Base-by-base conservation (phyloP, 2,888 invertebrate species). In the Iselma pallidipennis region DNA sequence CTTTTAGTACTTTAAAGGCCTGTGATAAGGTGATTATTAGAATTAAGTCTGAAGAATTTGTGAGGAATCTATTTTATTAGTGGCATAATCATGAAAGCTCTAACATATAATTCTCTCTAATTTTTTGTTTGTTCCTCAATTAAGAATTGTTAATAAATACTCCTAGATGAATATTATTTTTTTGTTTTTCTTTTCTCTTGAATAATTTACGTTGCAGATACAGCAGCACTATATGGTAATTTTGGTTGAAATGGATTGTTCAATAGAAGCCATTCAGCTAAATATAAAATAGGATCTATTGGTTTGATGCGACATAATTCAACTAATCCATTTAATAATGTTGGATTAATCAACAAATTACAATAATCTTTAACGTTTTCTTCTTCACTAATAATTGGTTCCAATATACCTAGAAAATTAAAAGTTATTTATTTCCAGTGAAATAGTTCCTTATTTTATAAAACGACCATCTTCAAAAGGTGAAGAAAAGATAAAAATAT, bases 231-330 rank as follows among this genome's bases (percentile, higher is more conserved):
- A 51, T 82, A 74, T 33, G 81, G 78, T 59, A 82, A 75, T 69
- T 79, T 83, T 0, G 90, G 91, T 75, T 88, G 89, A 76, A 90
- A 90, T 3, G 91, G 91, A 82, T 94, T 93, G 78, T 92, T 88
- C 45, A 84, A 80, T 5, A 89, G 81, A 42, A 95, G 81, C 86
- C 91, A 89, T 67, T 92, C 89, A 1, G 92, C 92, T 45, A 95
- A 81, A 89, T 90, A 92, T 26, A 89, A 77, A 37, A 94, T 81
- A 0, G 94, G 94, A 78, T 94, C 91, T 0, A 84, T 82, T 0
- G 94, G 94, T 66, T 89, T 89, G 71, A 86, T 85, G 81, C 87
- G 80, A 71, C 89, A 89, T 25, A 93, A 82, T 73, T 90, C 86
- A 1, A 87, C 85, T 53, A 90, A 78, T 2, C 86, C 89, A 26